Percentiles rank a stretch among this genome's conserved stretches.
Conservation (phyloP, 1,140 invertebrate genomes). For the Temnothorax longispinosus region DNA sequence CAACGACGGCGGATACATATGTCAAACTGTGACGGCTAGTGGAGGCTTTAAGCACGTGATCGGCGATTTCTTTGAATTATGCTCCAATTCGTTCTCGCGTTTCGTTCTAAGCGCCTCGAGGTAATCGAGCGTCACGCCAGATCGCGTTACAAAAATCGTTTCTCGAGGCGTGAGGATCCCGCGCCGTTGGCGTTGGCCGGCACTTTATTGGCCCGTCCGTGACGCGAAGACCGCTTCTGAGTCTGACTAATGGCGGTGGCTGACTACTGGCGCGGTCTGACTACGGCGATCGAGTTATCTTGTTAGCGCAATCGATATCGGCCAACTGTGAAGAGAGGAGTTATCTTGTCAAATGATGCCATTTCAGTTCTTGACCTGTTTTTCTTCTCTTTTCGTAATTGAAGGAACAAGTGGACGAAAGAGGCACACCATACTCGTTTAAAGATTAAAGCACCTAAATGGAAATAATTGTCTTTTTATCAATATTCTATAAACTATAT, state of each 20-base stretch:
- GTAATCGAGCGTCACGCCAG: slow-evolving; percentile 75
- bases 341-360: slow-evolving; percentile 45
- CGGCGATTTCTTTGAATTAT: slow-evolving; percentile 77
- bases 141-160: slow-evolving; percentile 78
- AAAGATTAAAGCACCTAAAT: not conserved
- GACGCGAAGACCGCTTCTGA: slow-evolving; percentile 50
- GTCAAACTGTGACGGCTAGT: not conserved
- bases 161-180: slow-evolving; percentile 49
- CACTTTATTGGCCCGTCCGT: slow-evolving; percentile 58
- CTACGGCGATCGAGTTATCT: slow-evolving; percentile 61
- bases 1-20: not conserved
- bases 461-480: not conserved
- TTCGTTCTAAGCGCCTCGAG: slow-evolving; percentile 63
- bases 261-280: slow-evolving; percentile 52
- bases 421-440: not conserved
- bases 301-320: slow-evolving; percentile 61
- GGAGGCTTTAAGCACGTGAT: slow-evolving; percentile 70
- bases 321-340: slow-evolving; percentile 28
- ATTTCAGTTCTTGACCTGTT: slow-evolving; percentile 41
- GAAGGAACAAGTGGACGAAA: slow-evolving; percentile 8
- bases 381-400: slow-evolving; percentile 3
- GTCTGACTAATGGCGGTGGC: slow-evolving; percentile 58
- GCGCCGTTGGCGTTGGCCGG: slow-evolving; percentile 10
- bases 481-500: not conserved
- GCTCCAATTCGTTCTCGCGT: slow-evolving; percentile 76